Evolutionary conservation across 2,113 vertebrate genomes (phyloP).

Genomic region (Triplophysa rosa): DNA sequence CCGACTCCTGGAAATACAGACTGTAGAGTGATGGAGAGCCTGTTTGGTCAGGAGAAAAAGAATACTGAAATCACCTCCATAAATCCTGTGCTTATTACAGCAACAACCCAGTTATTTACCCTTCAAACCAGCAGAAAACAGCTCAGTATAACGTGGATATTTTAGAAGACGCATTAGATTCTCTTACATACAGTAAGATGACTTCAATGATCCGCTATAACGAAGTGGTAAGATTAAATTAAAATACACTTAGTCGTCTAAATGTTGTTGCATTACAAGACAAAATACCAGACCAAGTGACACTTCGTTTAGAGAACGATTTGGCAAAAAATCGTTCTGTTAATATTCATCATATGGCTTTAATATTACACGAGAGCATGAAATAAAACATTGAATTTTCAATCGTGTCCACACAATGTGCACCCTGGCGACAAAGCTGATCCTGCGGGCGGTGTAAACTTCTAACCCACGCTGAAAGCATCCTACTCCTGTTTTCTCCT

Average conservation of each 20-base stretch:
- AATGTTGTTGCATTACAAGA: neutral
- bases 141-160: neutral
- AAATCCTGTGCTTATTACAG: conserved; percentile 3
- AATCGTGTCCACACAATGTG: neutral
- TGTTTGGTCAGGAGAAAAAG: neutral
- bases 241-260: neutral
- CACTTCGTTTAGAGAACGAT: too few relatives aligned
- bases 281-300: too few relatives aligned
- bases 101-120: neutral
- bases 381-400: too few relatives aligned
- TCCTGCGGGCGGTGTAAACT: neutral
- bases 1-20: neutral
- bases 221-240: neutral
- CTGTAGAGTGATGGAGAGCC: neutral
- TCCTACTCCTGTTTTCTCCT: neutral
- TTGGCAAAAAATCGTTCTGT: too few relatives aligned
- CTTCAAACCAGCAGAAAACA: neutral
- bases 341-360: too few relatives aligned
- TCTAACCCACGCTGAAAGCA: neutral
- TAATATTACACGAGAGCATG: too few relatives aligned
- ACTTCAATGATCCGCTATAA: neutral
- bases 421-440: neutral
- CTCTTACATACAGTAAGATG: neutral
- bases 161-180: neutral
- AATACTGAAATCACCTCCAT: neutral